These are phyloP conservation scores for Tinea trinotella DNA, from an alignment of 2,888 invertebrate genomes.

Conservation along the genomic window DNA sequence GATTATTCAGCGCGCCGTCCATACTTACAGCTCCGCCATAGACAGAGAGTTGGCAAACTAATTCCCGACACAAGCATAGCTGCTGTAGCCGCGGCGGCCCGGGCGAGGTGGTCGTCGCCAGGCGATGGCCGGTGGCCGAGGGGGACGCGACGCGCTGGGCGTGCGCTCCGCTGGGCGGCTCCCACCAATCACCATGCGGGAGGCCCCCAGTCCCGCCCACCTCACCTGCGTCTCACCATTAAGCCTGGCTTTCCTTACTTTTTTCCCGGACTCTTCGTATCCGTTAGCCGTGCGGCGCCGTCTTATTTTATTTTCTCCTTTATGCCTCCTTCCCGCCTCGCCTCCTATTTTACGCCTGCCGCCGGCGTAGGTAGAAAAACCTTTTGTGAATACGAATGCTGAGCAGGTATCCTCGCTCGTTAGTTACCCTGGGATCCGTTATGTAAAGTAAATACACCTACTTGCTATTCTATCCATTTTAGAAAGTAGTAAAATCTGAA, in stretches of 20 bases:
- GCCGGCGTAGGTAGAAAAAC: constrained; percentile 64
- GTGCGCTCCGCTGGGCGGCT: constrained; percentile 62
- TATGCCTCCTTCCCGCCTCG: constrained; percentile 64
- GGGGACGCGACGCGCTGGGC: constrained; percentile 39
- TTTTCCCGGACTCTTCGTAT: constrained; percentile 66
- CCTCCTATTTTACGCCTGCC: constrained; percentile 69
- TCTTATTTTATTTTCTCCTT: constrained; percentile 73
- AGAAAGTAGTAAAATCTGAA: constrained; percentile 2
- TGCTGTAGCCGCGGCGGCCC: constrained; percentile 56
- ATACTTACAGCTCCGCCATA: constrained; percentile 71
- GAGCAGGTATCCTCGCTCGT: constrained; percentile 67
- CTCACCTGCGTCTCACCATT: constrained; percentile 70
- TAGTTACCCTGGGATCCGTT: constrained; percentile 57
- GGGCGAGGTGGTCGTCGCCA: constrained; percentile 29
- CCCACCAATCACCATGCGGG: constrained; percentile 63
- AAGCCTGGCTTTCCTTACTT: constrained; percentile 64
- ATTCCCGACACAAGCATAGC: constrained; percentile 72
- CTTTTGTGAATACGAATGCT: constrained; percentile 70
- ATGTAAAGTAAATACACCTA: constrained; percentile 61
- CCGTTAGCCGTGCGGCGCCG: constrained; percentile 58
- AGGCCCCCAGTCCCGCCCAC: constrained; percentile 64
- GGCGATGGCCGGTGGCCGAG: constrained; percentile 24
- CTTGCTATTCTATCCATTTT: constrained; percentile 13
- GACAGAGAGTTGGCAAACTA: constrained; percentile 72
- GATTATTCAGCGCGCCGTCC: constrained; percentile 68